Base-by-base conservation (phyloP, 92 coral and sea anemone species). In the Bergia sp. region DNA sequence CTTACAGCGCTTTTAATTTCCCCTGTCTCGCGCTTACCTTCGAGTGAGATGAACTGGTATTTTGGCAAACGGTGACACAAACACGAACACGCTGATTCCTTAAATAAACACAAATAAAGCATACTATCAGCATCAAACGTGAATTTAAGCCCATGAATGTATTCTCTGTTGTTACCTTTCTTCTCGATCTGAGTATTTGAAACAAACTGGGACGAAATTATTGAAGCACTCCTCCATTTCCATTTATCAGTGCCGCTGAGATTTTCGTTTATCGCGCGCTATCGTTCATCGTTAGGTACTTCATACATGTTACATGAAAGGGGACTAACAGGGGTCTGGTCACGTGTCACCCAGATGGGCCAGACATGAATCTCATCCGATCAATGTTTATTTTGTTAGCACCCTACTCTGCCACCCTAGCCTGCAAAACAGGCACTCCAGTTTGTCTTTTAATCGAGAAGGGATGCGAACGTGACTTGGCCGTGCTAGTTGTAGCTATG, bases 151-250 rank as follows among this genome's bases (percentile, higher is more conserved):
- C 40, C 13, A 9, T 3, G 37, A 0, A 21, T 6, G 42, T 4
- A 12, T 41, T 82, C 8, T 23, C 9, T 42, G n/a, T 13, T 42
- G 37, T 64, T 82, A 82, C 86, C 86, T 82, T 82, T 82, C 86
- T 65, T 82, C 86, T 65, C 86, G 86, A 82, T 82, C 86, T 23
- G 49, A 44, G 86, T 82, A 82, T 65, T 82, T 82, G 36, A 82
- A 82, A 82, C 86, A 65, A 82, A 82, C 86, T 40, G 86, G 86
- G 50, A 82, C 86, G 76, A 82, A 44, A 37, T 82, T 43, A 82
- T 61, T 82, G 76, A 82, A 82, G 55, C 55, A 82, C 40, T 66
- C 57, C 58, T 41, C 86, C 86, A 82, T 82, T 82, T 61, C 57
- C 9, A 72, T 37, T 61, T 4, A 20, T 29, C 10, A 45, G 50